Evolutionary conservation across 2,113 vertebrate genomes (phyloP).

Genomic region (Pycnonotus jocosus): DNA sequence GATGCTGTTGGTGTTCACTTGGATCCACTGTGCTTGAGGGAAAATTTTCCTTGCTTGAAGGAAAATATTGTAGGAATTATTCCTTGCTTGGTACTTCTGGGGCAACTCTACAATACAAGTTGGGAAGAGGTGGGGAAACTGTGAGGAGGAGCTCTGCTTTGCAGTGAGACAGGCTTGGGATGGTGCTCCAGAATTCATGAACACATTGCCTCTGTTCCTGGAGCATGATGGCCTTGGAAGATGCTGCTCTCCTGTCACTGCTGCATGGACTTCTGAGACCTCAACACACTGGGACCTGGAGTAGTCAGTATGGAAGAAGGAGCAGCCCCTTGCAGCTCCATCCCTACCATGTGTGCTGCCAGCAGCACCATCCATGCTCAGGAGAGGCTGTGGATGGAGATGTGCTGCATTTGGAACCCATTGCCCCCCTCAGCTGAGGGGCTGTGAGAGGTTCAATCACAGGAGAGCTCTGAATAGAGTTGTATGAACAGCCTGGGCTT

Average conservation of each 20-base stretch:
- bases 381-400: not conserved
- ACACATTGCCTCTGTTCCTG: not conserved
- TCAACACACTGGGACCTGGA: not conserved
- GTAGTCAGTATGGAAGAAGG: not conserved
- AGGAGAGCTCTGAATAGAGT: not conserved
- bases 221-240: not conserved
- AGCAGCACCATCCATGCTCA: fast-evolving
- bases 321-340: not conserved
- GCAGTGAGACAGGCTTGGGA: not conserved
- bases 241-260: not conserved
- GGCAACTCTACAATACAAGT: not conserved
- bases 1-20: not conserved
- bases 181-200: not conserved
- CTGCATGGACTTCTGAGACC: not conserved
- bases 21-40: not conserved
- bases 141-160: not conserved
- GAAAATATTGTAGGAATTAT: not conserved
- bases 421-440: not conserved
- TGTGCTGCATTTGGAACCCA: not conserved
- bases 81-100: not conserved
- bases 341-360: fast-evolving
- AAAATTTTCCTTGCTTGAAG: not conserved
- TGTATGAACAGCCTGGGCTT: not conserved
- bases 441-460: not conserved
- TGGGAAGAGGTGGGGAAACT: not conserved